These are phyloP conservation scores for Junonia oenone DNA, from an alignment of 2,888 invertebrate species.

Conservation along the genomic window DNA sequence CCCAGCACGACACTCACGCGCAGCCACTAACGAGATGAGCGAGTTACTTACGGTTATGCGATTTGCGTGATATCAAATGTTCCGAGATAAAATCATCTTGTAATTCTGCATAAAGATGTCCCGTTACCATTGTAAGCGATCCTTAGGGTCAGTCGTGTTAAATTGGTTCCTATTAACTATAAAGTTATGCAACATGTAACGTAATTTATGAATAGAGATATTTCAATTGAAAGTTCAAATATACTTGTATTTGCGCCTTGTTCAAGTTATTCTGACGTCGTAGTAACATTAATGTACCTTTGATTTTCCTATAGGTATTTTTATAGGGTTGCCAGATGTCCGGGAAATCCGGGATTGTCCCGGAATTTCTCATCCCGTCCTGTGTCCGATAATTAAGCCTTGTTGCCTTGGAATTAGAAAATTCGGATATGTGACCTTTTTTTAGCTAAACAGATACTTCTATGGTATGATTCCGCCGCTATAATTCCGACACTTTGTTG, in stretches of 20 bases:
- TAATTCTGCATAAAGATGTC: constrained; percentile 19
- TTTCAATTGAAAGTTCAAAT: not conserved
- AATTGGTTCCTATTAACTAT: not conserved
- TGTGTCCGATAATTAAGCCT: no score
- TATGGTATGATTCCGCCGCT: no score
- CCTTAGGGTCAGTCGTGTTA: constrained; percentile 5
- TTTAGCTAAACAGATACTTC: no score
- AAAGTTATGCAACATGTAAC: not conserved
- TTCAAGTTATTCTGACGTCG: not conserved
- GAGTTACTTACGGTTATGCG: constrained; percentile 37
- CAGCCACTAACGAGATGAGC: constrained; percentile 26
- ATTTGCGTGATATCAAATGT: constrained; percentile 30
- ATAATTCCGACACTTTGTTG: no score
- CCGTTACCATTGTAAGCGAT: constrained; percentile 8
- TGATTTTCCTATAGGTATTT: no score
- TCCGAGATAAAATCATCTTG: constrained; percentile 40
- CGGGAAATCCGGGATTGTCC: no score
- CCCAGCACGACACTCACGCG: constrained; percentile 17
- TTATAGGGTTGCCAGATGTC: no score
- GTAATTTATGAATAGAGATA: not conserved
- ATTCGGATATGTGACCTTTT: no score
- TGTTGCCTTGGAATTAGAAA: no score
- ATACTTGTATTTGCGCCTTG: not conserved
- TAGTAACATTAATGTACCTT: no score
- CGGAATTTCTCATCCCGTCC: no score